Evolutionary conservation across 2,113 vertebrate species (phyloP).

Genomic region (Crypturellus undulatus): DNA sequence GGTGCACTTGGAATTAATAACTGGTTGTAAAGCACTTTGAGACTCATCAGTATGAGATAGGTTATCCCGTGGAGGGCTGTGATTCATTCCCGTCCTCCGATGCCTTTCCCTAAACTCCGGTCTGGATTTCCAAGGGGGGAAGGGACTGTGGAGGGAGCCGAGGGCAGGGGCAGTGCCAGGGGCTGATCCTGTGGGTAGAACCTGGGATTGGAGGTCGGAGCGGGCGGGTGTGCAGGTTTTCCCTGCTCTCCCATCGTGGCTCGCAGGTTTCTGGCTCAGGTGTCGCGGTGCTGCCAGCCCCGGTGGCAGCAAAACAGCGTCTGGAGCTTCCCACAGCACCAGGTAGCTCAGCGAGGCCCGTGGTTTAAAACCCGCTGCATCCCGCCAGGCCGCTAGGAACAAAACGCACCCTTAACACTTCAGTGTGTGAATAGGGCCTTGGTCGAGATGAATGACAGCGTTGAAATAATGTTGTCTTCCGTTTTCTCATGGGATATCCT

Average conservation of each 20-base stretch:
- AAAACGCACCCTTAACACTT: background rate
- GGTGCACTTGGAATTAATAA: conserved; percentile 14
- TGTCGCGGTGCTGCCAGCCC: no score
- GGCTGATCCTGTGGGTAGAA: background rate
- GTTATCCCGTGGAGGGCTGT: background rate
- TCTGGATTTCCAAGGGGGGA: background rate
- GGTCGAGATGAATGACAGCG: background rate
- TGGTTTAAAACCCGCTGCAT: background rate
- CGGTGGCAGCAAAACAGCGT: no score
- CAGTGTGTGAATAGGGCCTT: background rate
- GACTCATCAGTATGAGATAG: background rate
- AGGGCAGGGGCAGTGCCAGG: background rate
- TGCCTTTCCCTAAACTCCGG: background rate
- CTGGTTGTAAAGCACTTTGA: background rate
- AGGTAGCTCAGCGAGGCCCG: background rate
- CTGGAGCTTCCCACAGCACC: background rate
- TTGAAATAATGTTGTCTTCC: background rate
- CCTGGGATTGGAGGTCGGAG: no score
- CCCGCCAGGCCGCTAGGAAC: background rate
- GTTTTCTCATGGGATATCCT: background rate
- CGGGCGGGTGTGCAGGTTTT: no score
- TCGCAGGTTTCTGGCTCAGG: no score
- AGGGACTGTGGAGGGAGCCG: background rate
- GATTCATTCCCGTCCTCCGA: background rate
- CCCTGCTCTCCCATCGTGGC: no score